Percentiles rank a stretch among this genome's conserved stretches.
Conservation (phyloP, 1,140 invertebrate species). For the Liolophura sinensis region DNA sequence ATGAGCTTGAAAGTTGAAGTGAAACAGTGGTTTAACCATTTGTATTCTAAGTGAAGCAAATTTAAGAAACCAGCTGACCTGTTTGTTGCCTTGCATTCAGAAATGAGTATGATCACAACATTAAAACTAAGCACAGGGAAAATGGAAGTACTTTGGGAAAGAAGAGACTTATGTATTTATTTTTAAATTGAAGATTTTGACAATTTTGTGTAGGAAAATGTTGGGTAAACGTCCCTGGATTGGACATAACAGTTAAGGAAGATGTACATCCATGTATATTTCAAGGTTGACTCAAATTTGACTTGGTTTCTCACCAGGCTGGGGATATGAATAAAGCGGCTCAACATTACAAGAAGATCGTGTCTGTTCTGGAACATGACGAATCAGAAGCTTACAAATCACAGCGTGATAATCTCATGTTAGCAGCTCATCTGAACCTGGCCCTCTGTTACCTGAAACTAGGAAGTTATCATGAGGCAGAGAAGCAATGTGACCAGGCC, state of each 20-base stretch:
- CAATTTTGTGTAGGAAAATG: too few species aligned
- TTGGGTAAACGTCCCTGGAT: too few species aligned
- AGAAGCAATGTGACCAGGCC: constrained; percentile 67
- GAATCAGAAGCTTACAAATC: constrained; percentile 42
- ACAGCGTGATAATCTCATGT: constrained; percentile 67
- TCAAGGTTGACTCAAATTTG: background rate
- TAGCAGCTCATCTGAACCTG: constrained; percentile 81
- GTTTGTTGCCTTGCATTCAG: too few species aligned
- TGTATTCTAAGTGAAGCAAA: too few species aligned
- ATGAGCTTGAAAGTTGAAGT: too few species aligned
- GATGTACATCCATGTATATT: background rate
- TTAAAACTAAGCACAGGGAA: too few species aligned
- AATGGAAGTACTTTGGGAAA: too few species aligned
- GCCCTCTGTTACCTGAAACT: constrained; percentile 84
- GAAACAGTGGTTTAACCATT: too few species aligned
- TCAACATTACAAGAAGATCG: constrained; percentile 84
- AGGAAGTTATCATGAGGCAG: constrained; percentile 74
- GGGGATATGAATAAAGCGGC: constrained; percentile 79
- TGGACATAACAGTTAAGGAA: background rate
- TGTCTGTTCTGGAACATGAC: constrained; percentile 60
- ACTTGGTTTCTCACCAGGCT: constrained; percentile 56
- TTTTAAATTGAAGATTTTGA: too few species aligned
- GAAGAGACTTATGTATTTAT: too few species aligned
- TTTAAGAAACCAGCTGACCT: too few species aligned
- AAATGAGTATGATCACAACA: too few species aligned